Evolutionary conservation across 35 echinoderm and acorn worm genomes (phyloP), one percentile per base, ranked within the genome.

Genomic region (Lytechinus variegatus): DNA sequence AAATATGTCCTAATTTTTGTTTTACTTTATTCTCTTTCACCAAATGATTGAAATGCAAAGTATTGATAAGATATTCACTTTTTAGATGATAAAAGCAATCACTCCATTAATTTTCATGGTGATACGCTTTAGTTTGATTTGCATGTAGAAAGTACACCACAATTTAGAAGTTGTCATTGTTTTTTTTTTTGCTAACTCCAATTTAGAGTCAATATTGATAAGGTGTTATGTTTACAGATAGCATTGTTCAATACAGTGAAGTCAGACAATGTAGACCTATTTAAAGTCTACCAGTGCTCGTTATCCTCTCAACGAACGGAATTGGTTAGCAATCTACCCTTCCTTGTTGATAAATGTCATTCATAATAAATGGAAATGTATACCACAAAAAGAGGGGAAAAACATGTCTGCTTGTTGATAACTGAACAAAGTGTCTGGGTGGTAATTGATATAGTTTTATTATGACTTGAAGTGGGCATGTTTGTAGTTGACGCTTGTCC

Each of bases 271-370:
- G 66, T 79, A 79, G 61, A 5, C 66, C 66, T 79, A 79, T 79
- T 79, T 24, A 58, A 79, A 79, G 66, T 79, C 19, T n/a, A 44
- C 33, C 33, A 44, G 33, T 44, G 16, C 66, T 79, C 8, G 66
- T 79, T 79, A 79, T 4, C 66, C 66, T 24, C 5, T 19, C n/a
- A 79, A 79, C 66, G 66, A 79, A 79, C n/a, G 66, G 21, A 79
- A 79, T 79, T 5, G 19, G 66, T 24, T 14, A 24, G 66, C 21
- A 79, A 79, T 79, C 6, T 79, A 6, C 66, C 66, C 66, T 79
- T 79, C 66, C 2, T 79, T 79, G n/a, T 79, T 79, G 66, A 79
- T 79, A 79, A 79, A 79, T 79, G 66, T 79, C 66, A 79, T 79
- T 79, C 66, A 79, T 79, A 79, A 79, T 79, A 79, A 19, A 79